Percentiles rank a stretch among this genome's conserved stretches.
Conservation (phyloP, 1,140 invertebrate species). For the Drosophila lacteicornis region DNA sequence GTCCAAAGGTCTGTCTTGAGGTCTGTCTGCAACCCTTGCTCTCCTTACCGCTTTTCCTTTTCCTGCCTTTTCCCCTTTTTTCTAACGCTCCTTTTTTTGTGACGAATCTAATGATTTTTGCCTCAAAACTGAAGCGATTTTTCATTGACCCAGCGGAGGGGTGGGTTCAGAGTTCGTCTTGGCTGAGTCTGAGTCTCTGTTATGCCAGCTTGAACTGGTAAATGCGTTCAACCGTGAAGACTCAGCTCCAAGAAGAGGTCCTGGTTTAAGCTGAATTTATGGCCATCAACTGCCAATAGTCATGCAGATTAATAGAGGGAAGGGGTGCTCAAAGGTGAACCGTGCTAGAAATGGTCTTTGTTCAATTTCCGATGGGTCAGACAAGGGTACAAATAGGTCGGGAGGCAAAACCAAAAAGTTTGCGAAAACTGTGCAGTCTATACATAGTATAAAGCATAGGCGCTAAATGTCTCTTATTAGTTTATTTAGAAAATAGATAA, state of each 20-base stretch:
- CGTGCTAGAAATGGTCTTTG: background rate
- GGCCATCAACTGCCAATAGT: slow-evolving; percentile 68
- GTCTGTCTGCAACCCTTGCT: slow-evolving; percentile 71
- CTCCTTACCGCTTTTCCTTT: slow-evolving; percentile 46
- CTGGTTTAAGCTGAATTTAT: slow-evolving; percentile 74
- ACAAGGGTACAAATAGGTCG: background rate
- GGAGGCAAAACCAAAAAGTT: background rate
- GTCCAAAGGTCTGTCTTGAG: slow-evolving; percentile 47
- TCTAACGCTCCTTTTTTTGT: slow-evolving; percentile 56
- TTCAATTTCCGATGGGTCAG: slow-evolving; percentile 14
- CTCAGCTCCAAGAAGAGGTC: slow-evolving; percentile 42
- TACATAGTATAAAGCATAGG: too few relatives aligned
- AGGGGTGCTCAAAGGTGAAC: slow-evolving; percentile 24
- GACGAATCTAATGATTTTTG: slow-evolving; percentile 81
- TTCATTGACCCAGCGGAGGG: slow-evolving; percentile 73
- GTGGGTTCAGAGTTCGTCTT: slow-evolving; percentile 75
- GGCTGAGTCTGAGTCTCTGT: slow-evolving; percentile 51
- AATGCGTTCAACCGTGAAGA: slow-evolving; percentile 72
- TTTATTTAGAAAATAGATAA: too few relatives aligned
- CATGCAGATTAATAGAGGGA: slow-evolving; percentile 62
- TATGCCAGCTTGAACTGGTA: slow-evolving; percentile 75
- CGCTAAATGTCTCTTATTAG: too few relatives aligned
- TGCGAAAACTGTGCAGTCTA: background rate
- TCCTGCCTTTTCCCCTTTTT: slow-evolving; percentile 36
- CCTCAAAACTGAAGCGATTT: slow-evolving; percentile 79